These are phyloP conservation scores for Streblospio benedicti DNA, from an alignment of 1,140 invertebrate species.

Conservation along the genomic window DNA sequence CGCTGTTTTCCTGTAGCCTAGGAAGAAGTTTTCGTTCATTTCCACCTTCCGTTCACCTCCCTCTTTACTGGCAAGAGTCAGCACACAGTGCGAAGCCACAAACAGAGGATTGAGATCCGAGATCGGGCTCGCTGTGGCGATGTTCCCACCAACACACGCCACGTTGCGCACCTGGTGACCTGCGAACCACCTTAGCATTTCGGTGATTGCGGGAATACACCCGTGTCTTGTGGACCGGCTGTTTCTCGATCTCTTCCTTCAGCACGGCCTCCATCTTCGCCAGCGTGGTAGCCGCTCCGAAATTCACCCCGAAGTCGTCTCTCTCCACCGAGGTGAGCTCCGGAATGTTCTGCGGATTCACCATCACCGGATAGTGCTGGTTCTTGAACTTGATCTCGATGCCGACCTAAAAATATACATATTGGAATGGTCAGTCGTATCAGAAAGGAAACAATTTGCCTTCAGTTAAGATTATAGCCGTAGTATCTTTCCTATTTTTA, in stretches of 20 bases:
- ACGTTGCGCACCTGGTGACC: slow-evolving; percentile 85
- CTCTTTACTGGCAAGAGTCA: slow-evolving; percentile 48
- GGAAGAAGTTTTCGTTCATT: slow-evolving; percentile 80
- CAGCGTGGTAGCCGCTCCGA: slow-evolving; percentile 74
- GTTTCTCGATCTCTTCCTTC: slow-evolving; percentile 37
- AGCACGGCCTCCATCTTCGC: slow-evolving; percentile 61
- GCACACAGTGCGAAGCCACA: slow-evolving; percentile 59
- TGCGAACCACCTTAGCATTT: slow-evolving; percentile 90
- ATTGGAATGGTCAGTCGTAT: neutral
- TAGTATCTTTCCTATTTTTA: too few species aligned
- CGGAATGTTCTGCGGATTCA: slow-evolving; percentile 63
- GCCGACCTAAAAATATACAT: slow-evolving; percentile 40
- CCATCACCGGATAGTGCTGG: slow-evolving; percentile 68
- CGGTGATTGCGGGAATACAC: slow-evolving; percentile 64
- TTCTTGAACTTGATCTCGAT: slow-evolving; percentile 87
- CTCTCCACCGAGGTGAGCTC: slow-evolving; percentile 54
- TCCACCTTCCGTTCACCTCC: slow-evolving; percentile 54
- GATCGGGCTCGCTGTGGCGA: slow-evolving; percentile 90
- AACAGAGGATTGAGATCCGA: slow-evolving; percentile 90
- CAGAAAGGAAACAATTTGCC: too few species aligned
- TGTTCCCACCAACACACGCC: slow-evolving; percentile 77
- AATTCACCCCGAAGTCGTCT: slow-evolving; percentile 53
- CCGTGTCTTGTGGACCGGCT: slow-evolving; percentile 56
- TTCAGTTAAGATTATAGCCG: too few species aligned
- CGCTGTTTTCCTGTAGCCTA: slow-evolving; percentile 72